Percentiles rank a stretch among this genome's conserved stretches.
Evolutionary conservation across 2,888 invertebrate genomes (phyloP).

Genomic region (Gymnoscelis rufifasciata): DNA sequence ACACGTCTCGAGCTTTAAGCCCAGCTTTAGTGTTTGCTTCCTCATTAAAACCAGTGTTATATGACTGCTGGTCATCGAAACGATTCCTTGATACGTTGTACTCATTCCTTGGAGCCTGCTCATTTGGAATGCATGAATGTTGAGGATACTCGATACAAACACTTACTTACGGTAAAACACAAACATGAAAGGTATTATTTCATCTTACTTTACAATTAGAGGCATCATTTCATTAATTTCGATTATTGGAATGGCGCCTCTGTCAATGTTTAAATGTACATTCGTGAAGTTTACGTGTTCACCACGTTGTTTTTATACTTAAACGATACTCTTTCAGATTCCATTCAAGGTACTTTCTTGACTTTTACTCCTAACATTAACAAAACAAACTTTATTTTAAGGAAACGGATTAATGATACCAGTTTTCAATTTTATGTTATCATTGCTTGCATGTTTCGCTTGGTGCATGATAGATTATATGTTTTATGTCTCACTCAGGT

Average conservation of each 20-base stretch:
- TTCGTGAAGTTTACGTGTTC: constrained; percentile 50
- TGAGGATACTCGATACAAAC: constrained; percentile 56
- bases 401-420: constrained; percentile 52
- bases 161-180: constrained; percentile 73
- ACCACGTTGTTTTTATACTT: constrained; percentile 45
- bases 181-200: constrained; percentile 73
- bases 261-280: constrained; percentile 49
- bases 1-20: constrained; percentile 42
- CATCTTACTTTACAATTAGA: constrained; percentile 52
- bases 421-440: constrained; percentile 43
- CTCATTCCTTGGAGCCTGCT: constrained; percentile 72
- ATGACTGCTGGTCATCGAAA: constrained; percentile 63
- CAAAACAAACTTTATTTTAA: constrained; percentile 58
- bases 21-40: constrained; percentile 70
- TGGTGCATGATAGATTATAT: constrained; percentile 38
- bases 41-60: constrained; percentile 63
- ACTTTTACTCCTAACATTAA: constrained; percentile 67
- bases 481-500: constrained; percentile 34
- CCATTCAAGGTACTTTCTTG: constrained; percentile 60
- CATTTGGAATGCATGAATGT: constrained; percentile 70
- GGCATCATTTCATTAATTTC: constrained; percentile 40
- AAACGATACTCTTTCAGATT: constrained; percentile 60
- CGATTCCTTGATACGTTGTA: constrained; percentile 40
- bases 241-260: constrained; percentile 52
- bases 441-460: constrained; percentile 62